These are phyloP conservation scores for Melikaiella ostensackeni DNA, from an alignment of 2,888 invertebrate genomes.

Conservation along the genomic window DNA sequence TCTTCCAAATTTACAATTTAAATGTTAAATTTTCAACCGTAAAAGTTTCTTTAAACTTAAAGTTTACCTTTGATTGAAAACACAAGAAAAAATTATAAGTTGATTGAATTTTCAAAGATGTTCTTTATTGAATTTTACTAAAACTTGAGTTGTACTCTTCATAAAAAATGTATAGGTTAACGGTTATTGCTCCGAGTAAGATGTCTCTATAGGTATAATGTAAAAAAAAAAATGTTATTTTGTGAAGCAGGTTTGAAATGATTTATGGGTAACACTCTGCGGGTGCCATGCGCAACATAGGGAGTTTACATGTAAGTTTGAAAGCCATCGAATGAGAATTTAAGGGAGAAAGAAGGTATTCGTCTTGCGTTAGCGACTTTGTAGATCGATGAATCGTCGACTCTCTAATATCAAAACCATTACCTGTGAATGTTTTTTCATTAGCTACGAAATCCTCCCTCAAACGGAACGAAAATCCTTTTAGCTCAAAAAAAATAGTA, in stretches of 20 bases:
- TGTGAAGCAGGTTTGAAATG: conserved; percentile 43
- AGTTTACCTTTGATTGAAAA: too few relatives aligned
- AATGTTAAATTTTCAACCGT: too few relatives aligned
- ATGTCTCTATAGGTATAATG: not conserved
- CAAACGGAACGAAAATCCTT: not conserved
- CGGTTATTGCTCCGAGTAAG: not conserved
- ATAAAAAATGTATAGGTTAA: not conserved
- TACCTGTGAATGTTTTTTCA: conserved; percentile 46
- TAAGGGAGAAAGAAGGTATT: conserved; percentile 38
- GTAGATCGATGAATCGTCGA: conserved; percentile 34
- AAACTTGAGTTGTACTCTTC: not conserved
- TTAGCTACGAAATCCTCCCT: conserved; percentile 7
- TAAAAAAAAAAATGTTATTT: conserved; percentile 15
- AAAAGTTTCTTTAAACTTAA: too few relatives aligned
- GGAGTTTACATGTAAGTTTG: conserved; percentile 44
- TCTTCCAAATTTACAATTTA: too few relatives aligned
- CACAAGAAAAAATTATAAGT: too few relatives aligned
- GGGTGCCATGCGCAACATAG: conserved; percentile 31
- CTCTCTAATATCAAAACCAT: conserved; percentile 49
- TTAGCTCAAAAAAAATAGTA: not conserved
- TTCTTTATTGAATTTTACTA: not conserved
- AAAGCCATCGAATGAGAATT: conserved; percentile 46
- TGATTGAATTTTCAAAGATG: too few relatives aligned
- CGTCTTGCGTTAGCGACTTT: conserved; percentile 36
- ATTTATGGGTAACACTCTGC: conserved; percentile 47